phyloP scores from a whole-genome alignment of 2,888 invertebrate genomes.

The Pilophorus perplexus region DNA sequence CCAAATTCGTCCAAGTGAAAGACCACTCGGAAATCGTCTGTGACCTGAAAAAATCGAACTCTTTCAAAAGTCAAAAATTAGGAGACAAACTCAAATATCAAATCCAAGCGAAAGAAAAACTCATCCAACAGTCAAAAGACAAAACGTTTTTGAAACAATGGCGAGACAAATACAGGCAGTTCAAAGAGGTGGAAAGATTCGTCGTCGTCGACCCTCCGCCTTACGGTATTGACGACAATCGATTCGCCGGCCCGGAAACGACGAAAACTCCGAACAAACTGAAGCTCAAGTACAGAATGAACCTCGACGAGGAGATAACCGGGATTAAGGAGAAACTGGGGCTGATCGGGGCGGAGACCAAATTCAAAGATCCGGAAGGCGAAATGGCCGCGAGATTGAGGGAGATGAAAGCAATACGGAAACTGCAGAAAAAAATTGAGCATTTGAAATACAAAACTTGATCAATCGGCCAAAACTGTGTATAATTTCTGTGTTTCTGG shows the following conservation, averaged over 20 bases:
- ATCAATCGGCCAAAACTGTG: too few species aligned
- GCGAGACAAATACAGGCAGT: conserved; percentile 22
- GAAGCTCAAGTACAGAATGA: conserved; percentile 8
- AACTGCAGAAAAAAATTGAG: conserved; percentile 32
- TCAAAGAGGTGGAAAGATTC: conserved; percentile 1
- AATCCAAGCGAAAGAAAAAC: conserved; percentile 6
- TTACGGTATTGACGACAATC: conserved; percentile 29
- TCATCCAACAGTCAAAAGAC: conserved; percentile 15
- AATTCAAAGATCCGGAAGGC: conserved; percentile 17
- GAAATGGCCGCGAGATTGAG: conserved; percentile 23
- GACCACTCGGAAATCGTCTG: conserved; percentile 24
- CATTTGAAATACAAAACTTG: conserved; percentile 24
- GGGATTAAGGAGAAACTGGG: conserved; percentile 11
- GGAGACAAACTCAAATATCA: conserved; percentile 4
- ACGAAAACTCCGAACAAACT: conserved; percentile 1
- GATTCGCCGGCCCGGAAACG: too few species aligned
- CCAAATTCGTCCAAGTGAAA: conserved; percentile 19
- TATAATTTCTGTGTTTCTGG: too few species aligned
- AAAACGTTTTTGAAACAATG: conserved; percentile 8
- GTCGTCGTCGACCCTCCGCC: conserved; percentile 11
- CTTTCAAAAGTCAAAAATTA: conserved; percentile 9
- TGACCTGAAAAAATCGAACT: conserved; percentile 4
- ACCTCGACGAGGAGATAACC: conserved; percentile 13
- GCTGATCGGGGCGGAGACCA: background rate
- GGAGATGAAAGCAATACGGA: conserved; percentile 20